phyloP scores from a whole-genome alignment of 2,888 invertebrate species.

The Yponomeuta malinellus region DNA sequence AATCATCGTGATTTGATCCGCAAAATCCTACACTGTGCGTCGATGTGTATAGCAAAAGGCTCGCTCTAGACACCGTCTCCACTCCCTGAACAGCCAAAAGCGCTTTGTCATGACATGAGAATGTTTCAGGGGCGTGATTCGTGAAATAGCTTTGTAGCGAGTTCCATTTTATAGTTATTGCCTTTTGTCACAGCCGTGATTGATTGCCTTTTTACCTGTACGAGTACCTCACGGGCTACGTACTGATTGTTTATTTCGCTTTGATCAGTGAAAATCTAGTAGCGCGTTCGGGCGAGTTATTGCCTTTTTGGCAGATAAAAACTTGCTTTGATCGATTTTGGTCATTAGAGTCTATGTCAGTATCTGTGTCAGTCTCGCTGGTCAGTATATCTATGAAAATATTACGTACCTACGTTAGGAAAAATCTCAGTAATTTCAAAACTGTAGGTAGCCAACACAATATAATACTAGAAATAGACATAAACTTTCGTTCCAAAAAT shows the following conservation, averaged over 20 bases:
- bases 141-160: conserved; percentile 4
- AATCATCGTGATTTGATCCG: too few species aligned
- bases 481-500: too few species aligned
- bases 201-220: neutral
- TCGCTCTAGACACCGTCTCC: neutral
- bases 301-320: neutral
- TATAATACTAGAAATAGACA: too few species aligned
- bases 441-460: too few species aligned
- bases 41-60: too few species aligned
- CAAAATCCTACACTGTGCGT: too few species aligned
- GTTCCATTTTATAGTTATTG: neutral
- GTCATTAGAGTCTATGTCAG: too few species aligned
- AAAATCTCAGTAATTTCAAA: too few species aligned
- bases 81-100: neutral
- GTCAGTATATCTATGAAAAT: too few species aligned
- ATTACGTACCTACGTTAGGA: too few species aligned
- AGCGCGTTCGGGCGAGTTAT: neutral
- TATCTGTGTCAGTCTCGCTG: too few species aligned
- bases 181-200: neutral
- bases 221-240: neutral
- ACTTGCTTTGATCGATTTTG: too few species aligned
- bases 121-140: neutral
- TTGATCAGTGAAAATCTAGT: neutral
- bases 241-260: neutral
- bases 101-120: neutral